Conservation (phyloP, 2,113 vertebrate species). For the Microcebus ravelobensis region DNA sequence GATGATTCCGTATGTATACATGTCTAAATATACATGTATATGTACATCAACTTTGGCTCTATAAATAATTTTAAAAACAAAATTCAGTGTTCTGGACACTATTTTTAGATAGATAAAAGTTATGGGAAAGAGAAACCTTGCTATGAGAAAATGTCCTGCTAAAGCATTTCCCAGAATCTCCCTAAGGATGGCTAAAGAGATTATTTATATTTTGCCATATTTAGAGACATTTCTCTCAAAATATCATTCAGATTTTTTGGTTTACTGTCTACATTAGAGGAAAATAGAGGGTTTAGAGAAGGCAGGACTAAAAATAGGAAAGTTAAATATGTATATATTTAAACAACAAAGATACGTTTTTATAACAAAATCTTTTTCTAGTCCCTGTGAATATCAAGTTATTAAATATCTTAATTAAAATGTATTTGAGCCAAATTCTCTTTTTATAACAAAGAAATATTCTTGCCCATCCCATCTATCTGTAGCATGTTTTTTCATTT, state of each 20-base stretch:
- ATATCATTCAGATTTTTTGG: constrained; percentile 36
- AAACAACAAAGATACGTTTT: constrained; percentile 40
- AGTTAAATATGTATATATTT: constrained; percentile 33
- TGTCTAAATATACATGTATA: not conserved
- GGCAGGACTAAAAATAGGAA: constrained; percentile 52
- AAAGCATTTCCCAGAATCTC: constrained; percentile 62
- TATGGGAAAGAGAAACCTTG: constrained; percentile 73
- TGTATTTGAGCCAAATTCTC: not conserved
- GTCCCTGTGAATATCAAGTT: not conserved
- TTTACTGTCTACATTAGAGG: constrained; percentile 34
- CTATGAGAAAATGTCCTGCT: constrained; percentile 63
- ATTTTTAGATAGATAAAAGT: constrained; percentile 72
- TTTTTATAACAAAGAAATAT: not conserved
- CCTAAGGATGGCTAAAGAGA: constrained; percentile 32
- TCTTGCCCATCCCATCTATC: not conserved
- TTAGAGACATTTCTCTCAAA: constrained; percentile 67
- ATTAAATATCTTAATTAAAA: constrained; percentile 8
- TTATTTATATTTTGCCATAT: constrained; percentile 68
- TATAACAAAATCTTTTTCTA: constrained; percentile 28
- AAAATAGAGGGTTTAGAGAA: constrained; percentile 39
- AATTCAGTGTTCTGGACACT: constrained; percentile 46
- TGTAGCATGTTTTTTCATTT: not conserved
- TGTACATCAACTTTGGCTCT: not conserved
- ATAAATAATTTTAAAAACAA: constrained; percentile 61
- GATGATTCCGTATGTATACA: not conserved